phyloP scores from a whole-genome alignment of 2,113 vertebrate genomes.

The Catharus bicknelli region DNA sequence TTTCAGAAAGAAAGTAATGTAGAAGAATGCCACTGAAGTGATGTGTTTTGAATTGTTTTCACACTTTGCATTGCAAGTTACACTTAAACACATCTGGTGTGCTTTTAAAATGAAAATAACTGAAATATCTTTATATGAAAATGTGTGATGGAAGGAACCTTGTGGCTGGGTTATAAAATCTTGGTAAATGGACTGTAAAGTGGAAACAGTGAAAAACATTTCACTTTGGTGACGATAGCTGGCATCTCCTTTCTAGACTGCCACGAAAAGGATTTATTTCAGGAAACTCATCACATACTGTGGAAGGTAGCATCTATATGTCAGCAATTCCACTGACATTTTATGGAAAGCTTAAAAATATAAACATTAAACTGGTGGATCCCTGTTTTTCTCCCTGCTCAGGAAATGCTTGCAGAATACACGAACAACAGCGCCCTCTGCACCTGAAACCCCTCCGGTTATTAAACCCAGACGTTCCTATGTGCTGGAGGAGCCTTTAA shows the following conservation, averaged over 20 bases:
- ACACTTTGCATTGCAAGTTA: neutral
- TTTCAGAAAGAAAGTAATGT: neutral
- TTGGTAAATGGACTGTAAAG: conserved; percentile 47
- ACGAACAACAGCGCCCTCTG: conserved; percentile 84
- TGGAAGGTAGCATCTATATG: conserved; percentile 60
- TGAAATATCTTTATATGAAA: conserved; percentile 30
- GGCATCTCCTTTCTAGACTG: conserved; percentile 26
- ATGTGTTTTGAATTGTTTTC: neutral
- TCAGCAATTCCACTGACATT: conserved; percentile 54
- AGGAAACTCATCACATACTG: conserved; percentile 44
- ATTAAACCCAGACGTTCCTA: conserved; percentile 23
- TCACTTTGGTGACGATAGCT: conserved; percentile 35
- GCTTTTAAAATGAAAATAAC: conserved; percentile 41
- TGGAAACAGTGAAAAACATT: conserved; percentile 60
- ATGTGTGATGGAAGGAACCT: conserved; percentile 29
- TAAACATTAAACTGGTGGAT: conserved; percentile 58
- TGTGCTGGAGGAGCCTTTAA: conserved; percentile 40
- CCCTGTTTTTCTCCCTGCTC: conserved; percentile 35
- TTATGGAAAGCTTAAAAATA: conserved; percentile 62
- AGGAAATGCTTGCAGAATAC: conserved; percentile 68
- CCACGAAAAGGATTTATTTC: conserved; percentile 43
- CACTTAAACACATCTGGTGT: conserved; percentile 33
- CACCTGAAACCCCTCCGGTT: conserved; percentile 49
- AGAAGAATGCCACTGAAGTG: neutral
- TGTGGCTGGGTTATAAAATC: conserved; percentile 35